A percentile compares a stretch with the other conserved stretches of the same genome.
Evolutionary conservation across 2,888 invertebrate genomes (phyloP).

Genomic region (Drosophila stalkeri): DNA sequence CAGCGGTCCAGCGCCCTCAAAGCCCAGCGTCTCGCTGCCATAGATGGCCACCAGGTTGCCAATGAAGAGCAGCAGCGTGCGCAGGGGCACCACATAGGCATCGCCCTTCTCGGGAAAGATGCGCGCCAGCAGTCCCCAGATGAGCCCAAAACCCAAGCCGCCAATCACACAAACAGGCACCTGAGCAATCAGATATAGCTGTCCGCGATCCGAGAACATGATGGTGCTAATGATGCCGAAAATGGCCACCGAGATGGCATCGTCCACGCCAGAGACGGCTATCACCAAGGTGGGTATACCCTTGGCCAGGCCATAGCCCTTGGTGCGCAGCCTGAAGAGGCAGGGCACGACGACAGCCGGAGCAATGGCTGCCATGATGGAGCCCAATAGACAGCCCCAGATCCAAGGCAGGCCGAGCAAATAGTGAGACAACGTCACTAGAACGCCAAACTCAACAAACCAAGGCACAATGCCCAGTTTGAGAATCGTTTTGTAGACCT

Average conservation of each 20-base stretch:
- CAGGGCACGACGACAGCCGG: constrained; percentile 98
- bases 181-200: constrained; percentile 88
- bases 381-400: constrained; percentile 91
- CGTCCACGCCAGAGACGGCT: constrained; percentile 97
- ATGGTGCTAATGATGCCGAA: constrained; percentile 95
- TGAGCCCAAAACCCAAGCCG: constrained; percentile 92
- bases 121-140: constrained; percentile 93
- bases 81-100: constrained; percentile 91
- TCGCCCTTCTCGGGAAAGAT: constrained; percentile 94
- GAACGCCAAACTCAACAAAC: constrained; percentile 90
- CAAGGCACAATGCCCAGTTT: constrained; percentile 95
- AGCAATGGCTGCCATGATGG: constrained; percentile 95
- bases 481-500: constrained; percentile 92
- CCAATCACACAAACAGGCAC: constrained; percentile 92
- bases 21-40: constrained; percentile 93
- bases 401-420: constrained; percentile 93
- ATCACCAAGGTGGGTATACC: constrained; percentile 98
- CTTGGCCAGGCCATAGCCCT: constrained; percentile 96
- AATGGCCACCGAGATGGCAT: constrained; percentile 96
- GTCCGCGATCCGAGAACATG: constrained; percentile 91
- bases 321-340: constrained; percentile 92
- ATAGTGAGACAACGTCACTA: constrained; percentile 89
- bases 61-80: constrained; percentile 91
- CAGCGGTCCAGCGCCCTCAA: constrained; percentile 91
- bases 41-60: constrained; percentile 94